Conservation (phyloP, 2,888 invertebrate genomes). For the Polymixis flavicincta region DNA sequence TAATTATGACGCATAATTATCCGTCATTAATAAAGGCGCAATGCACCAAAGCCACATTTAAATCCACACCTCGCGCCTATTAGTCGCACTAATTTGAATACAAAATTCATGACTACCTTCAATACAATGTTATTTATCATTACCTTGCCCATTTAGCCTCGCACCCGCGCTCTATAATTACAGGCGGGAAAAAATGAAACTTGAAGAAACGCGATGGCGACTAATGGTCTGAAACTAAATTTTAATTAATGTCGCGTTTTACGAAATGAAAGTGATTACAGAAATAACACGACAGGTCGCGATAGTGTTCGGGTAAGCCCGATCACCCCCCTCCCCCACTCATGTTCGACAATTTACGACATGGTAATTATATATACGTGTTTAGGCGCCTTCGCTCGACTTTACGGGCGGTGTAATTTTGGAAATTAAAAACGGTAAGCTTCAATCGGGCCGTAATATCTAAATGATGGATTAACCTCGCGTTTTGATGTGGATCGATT, state of each 20-base stretch:
- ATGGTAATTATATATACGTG: slow-evolving; percentile 88
- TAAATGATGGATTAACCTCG: slow-evolving; percentile 90
- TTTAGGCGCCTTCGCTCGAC: slow-evolving; percentile 81
- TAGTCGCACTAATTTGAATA: slow-evolving; percentile 89
- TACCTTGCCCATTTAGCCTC: slow-evolving; percentile 88
- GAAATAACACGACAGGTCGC: slow-evolving; percentile 88
- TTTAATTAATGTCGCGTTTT: slow-evolving; percentile 91
- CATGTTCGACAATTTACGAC: slow-evolving; percentile 87
- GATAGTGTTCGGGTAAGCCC: slow-evolving; percentile 75
- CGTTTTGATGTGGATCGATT: slow-evolving; percentile 90
- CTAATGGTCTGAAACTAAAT: slow-evolving; percentile 91
- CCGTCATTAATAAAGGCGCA: slow-evolving; percentile 81
- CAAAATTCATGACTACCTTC: slow-evolving; percentile 88
- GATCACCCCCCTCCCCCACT: slow-evolving; percentile 77
- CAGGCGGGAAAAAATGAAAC: slow-evolving; percentile 86
- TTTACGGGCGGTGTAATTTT: slow-evolving; percentile 86
- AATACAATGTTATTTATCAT: slow-evolving; percentile 90
- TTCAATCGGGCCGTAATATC: slow-evolving; percentile 89
- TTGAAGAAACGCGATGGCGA: slow-evolving; percentile 89
- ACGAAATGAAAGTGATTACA: slow-evolving; percentile 90
- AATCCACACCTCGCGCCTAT: slow-evolving; percentile 86
- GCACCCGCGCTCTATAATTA: slow-evolving; percentile 88
- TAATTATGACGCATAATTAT: slow-evolving; percentile 71
- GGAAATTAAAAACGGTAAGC: slow-evolving; percentile 90
- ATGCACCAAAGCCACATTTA: slow-evolving; percentile 80